A percentile compares a stretch with the other conserved stretches of the same genome.
phyloP scores from a whole-genome alignment of 2,888 invertebrate species.

The Lumbricus terrestris region DNA sequence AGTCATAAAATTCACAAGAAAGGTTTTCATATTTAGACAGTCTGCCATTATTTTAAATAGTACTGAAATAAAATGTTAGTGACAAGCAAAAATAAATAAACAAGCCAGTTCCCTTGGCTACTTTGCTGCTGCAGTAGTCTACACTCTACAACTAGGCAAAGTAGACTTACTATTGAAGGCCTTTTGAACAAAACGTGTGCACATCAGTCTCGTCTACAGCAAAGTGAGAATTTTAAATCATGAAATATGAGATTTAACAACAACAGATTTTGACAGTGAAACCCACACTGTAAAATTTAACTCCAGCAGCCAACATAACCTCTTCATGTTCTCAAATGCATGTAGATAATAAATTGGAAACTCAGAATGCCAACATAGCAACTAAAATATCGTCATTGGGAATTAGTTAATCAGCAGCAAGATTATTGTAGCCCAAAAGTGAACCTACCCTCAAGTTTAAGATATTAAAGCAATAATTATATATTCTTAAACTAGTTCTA shows the following conservation, averaged over 20 bases:
- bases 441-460: background rate
- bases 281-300: background rate
- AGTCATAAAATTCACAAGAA: background rate
- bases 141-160: too few species aligned
- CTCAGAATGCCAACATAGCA: too few species aligned
- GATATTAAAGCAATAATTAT: background rate
- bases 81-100: too few species aligned
- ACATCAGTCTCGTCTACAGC: too few species aligned
- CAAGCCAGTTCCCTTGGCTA: too few species aligned
- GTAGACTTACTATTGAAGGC: background rate
- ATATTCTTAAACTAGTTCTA: background rate
- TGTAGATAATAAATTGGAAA: too few species aligned
- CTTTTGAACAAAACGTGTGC: background rate
- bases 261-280: background rate
- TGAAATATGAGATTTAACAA: background rate
- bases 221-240: background rate
- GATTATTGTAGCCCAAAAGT: background rate
- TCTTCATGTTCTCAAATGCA: too few species aligned
- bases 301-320: background rate
- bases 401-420: background rate
- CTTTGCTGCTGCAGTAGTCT: too few species aligned
- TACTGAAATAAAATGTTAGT: too few species aligned
- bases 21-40: too few species aligned
- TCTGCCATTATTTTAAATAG: too few species aligned
- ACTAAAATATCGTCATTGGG: background rate